These are phyloP conservation scores for Labroides dimidiatus DNA, from an alignment of 2,797 vertebrate species.

Conservation along the genomic window DNA sequence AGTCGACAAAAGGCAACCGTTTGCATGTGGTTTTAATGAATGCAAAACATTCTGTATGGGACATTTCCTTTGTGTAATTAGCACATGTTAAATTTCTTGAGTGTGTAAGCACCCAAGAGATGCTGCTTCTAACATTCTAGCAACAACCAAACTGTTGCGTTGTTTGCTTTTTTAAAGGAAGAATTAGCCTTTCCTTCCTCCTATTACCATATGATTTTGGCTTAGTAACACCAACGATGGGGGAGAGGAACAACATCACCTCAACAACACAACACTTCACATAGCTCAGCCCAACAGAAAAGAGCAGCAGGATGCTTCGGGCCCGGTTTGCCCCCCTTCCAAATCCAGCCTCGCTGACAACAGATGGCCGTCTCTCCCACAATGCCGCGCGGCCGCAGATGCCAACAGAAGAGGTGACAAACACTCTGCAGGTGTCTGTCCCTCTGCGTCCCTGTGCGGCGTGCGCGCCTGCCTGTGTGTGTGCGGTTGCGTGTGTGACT, in stretches of 20 bases:
- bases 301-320: slow-evolving; percentile 70
- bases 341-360: slow-evolving; percentile 66
- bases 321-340: slow-evolving; percentile 70
- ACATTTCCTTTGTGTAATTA: slow-evolving; percentile 42
- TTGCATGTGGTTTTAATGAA: slow-evolving; percentile 51
- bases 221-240: slow-evolving; percentile 14
- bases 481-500: slow-evolving; percentile 33
- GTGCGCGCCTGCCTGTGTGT: slow-evolving; percentile 20
- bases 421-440: slow-evolving; percentile 83
- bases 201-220: slow-evolving; percentile 11
- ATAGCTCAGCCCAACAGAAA: slow-evolving; percentile 66
- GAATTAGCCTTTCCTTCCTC: not conserved
- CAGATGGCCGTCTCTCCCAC: slow-evolving; percentile 81
- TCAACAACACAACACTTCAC: slow-evolving; percentile 48
- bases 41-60: slow-evolving; percentile 56
- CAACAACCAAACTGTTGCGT: slow-evolving; percentile 1
- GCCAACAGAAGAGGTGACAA: slow-evolving; percentile 83
- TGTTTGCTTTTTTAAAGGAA: slow-evolving; percentile 12
- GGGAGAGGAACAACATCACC: slow-evolving; percentile 42
- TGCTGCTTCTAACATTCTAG: slow-evolving; percentile 21
- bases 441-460: slow-evolving; percentile 56
- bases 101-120: slow-evolving; percentile 18
- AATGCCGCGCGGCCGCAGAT: slow-evolving; percentile 77
- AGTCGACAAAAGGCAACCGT: slow-evolving; percentile 52
- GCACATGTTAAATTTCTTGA: slow-evolving; percentile 36